phyloP scores from a whole-genome alignment of 2,797 vertebrate species.

The Salarias fasciatus region DNA sequence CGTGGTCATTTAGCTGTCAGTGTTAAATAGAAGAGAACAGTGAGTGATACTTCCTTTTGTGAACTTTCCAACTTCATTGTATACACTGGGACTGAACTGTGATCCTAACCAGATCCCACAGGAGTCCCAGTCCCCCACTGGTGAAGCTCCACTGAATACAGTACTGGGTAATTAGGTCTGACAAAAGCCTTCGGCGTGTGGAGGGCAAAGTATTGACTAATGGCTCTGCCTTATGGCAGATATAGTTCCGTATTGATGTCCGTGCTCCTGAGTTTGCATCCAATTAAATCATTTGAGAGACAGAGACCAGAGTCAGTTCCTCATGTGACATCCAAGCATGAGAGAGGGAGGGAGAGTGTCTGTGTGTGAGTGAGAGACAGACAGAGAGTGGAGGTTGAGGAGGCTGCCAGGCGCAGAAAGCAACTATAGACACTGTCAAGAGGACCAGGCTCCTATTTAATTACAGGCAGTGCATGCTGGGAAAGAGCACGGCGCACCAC shows the following conservation, averaged over 20 bases:
- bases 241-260: constrained; percentile 80
- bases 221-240: constrained; percentile 81
- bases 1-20: constrained; percentile 64
- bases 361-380: constrained; percentile 50
- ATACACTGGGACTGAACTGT: constrained; percentile 75
- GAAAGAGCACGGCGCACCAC: constrained; percentile 67
- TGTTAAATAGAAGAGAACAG: constrained; percentile 56
- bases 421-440: constrained; percentile 71
- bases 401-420: constrained; percentile 69
- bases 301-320: constrained; percentile 79
- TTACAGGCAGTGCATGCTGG: constrained; percentile 78
- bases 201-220: constrained; percentile 79
- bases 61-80: constrained; percentile 72
- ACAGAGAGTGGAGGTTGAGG: constrained; percentile 47
- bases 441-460: constrained; percentile 77
- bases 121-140: constrained; percentile 70
- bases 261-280: constrained; percentile 78
- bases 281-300: constrained; percentile 85
- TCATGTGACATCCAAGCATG: constrained; percentile 72
- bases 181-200: constrained; percentile 76
- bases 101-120: constrained; percentile 78
- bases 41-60: constrained; percentile 72
- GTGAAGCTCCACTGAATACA: constrained; percentile 77
- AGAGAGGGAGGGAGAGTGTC: constrained; percentile 31
- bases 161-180: constrained; percentile 80